Evolutionary conservation across 2,888 invertebrate genomes (phyloP), one percentile per base, ranked within the genome.

Genomic region (Meghimatium bilineatum): DNA sequence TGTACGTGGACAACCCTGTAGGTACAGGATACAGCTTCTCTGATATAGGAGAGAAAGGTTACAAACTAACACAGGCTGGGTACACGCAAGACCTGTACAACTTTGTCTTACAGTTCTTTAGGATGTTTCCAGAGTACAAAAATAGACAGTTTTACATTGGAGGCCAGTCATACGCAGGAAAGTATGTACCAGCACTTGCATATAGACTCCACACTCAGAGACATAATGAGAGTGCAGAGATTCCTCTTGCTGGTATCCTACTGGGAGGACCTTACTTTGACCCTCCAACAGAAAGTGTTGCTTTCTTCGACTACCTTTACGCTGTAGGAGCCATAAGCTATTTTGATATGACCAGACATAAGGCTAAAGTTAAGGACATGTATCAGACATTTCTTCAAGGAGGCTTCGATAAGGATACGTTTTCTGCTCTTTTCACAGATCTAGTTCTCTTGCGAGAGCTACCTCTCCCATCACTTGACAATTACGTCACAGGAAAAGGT

Each of bases 21-120:
- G 92, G 92, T 12, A 92, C 92, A 34, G 98, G 98, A 0, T 98
- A 96, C 92, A 98, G 98, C 94, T 98, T 97, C 91, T 97, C 98
- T 0, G 84, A 84, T 17, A 52, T n/a, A 17, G 80, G 80, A 1
- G 52, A 38, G n/a, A 26, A 17, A 17, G 84, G 84, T 10, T 80
- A 67, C 36, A 72, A 75, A 36, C 56, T 84, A 29, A 80, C 74
- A n/a, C 78, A 84, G 32, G 75, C 71, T 26, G 84, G 78, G 10
- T 84, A 84, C 56, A 67, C 74, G 1, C 44, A 74, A 23, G 84
- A 84, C 38, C 66, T 84, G 49, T 80, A 72, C 56, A 38, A 75
- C 32, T 91, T 90, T 71, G 84, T 93, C 77, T 83, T 81, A 20
- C 98, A 98, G 93, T 97, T 98, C 92, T 97, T 97, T 93, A 94